Evolutionary conservation across 2,888 invertebrate species (phyloP).

Genomic region (Melieria picta): DNA sequence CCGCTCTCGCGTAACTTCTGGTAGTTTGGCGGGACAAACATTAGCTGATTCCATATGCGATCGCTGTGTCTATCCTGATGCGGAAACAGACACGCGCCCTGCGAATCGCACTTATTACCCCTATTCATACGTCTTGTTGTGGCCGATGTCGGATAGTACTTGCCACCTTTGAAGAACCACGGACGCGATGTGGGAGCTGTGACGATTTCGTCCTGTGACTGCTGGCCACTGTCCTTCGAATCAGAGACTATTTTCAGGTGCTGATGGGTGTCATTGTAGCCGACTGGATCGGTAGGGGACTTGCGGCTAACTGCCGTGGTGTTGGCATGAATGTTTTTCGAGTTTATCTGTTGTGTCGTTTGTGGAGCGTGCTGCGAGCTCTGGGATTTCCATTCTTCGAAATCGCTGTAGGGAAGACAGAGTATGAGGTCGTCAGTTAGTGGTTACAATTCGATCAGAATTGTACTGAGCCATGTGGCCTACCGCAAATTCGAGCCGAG

Average conservation of each 20-base stretch:
- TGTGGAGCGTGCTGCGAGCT: slow-evolving; percentile 41
- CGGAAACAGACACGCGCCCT: slow-evolving; percentile 76
- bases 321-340: slow-evolving; percentile 43
- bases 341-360: slow-evolving; percentile 40
- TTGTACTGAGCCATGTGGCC: too few relatives aligned
- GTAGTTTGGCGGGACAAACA: slow-evolving; percentile 85
- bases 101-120: slow-evolving; percentile 59
- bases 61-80: slow-evolving; percentile 76
- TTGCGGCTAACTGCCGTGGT: too few relatives aligned
- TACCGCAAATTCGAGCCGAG: too few relatives aligned
- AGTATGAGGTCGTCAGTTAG: too few relatives aligned
- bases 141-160: slow-evolving; percentile 70
- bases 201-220: slow-evolving; percentile 36
- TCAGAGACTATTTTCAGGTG: slow-evolving; percentile 27
- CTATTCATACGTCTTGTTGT: slow-evolving; percentile 49
- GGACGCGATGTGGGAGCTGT: slow-evolving; percentile 59
- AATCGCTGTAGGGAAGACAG: slow-evolving; percentile 51
- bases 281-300: background rate
- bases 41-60: slow-evolving; percentile 85
- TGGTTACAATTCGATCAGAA: too few relatives aligned
- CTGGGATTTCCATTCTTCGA: slow-evolving; percentile 63
- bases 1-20: slow-evolving; percentile 68
- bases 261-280: slow-evolving; percentile 13
- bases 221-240: slow-evolving; percentile 25
- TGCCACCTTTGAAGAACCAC: slow-evolving; percentile 86